Evolutionary conservation across 2,797 vertebrate genomes (phyloP).

Genomic region (Rhynchonycteris naso): DNA sequence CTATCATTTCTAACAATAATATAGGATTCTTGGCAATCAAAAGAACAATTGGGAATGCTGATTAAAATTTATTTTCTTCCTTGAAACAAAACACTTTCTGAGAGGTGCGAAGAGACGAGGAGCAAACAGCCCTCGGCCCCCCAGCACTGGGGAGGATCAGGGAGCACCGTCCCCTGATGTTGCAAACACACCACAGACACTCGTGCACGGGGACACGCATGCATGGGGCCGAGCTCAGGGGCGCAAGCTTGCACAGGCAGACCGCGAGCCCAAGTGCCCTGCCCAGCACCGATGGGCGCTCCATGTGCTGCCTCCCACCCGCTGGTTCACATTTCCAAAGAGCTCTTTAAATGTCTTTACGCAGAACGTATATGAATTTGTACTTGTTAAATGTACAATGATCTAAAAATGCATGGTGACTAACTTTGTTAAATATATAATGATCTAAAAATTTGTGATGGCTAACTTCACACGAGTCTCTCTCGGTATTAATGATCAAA

Average conservation of each 20-base stretch:
- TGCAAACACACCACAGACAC: not conserved
- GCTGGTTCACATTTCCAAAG: no score
- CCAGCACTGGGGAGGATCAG: accelerated
- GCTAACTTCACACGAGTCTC: not conserved
- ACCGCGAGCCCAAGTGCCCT: accelerated
- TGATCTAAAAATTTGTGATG: not conserved
- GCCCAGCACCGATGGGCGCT: accelerated
- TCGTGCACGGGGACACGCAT: not conserved
- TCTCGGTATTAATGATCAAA: not conserved
- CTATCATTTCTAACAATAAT: conserved; percentile 84
- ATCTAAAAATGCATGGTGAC: not conserved
- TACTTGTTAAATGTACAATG: not conserved
- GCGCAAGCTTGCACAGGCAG: no score
- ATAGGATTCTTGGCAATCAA: conserved; percentile 80
- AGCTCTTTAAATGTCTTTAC: not conserved
- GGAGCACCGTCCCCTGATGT: not conserved
- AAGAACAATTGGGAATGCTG: conserved; percentile 70
- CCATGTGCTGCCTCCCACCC: no score
- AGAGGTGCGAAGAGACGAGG: conserved; percentile 60
- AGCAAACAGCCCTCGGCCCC: accelerated
- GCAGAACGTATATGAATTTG: not conserved
- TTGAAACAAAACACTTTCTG: conserved; percentile 42
- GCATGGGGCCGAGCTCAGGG: no score
- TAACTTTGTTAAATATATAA: not conserved
- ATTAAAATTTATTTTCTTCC: conserved; percentile 80